These are phyloP conservation scores for Coremacera marginata DNA, from an alignment of 2,888 invertebrate species.

Conservation along the genomic window DNA sequence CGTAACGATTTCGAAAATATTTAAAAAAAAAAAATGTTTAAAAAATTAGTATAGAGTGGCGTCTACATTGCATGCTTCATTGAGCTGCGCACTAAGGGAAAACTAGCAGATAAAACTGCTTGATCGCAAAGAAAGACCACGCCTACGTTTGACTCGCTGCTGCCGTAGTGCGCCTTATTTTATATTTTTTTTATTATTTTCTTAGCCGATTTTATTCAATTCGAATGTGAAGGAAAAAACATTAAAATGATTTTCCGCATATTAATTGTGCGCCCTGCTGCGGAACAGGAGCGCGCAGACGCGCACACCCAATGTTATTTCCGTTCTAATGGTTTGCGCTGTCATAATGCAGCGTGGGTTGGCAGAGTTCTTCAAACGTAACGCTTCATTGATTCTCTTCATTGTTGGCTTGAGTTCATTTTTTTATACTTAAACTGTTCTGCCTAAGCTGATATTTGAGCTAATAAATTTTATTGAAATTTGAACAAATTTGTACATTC, in stretches of 20 bases:
- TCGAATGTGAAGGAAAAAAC: neutral
- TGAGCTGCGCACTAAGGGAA: neutral
- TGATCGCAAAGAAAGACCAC: neutral
- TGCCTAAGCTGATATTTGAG: neutral
- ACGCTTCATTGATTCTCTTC: neutral
- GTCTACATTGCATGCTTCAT: slow-evolving; percentile 5
- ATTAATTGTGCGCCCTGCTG: neutral
- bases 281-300: neutral
- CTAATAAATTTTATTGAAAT: neutral
- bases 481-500: slow-evolving; percentile 15
- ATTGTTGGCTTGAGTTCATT: neutral
- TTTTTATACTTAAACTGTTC: neutral
- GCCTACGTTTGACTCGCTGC: neutral
- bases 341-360: neutral
- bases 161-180: neutral
- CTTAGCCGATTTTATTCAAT: too few relatives aligned
- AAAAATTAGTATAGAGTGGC: neutral
- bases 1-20: neutral
- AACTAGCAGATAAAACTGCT: neutral
- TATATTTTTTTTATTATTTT: neutral
- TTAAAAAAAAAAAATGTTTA: neutral
- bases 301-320: neutral
- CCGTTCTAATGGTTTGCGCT: slow-evolving; percentile 8
- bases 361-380: neutral
- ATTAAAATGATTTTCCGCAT: slow-evolving; percentile 8